Base-by-base conservation (phyloP, 2,113 vertebrate genomes). In the Setophaga kirtlandii region DNA sequence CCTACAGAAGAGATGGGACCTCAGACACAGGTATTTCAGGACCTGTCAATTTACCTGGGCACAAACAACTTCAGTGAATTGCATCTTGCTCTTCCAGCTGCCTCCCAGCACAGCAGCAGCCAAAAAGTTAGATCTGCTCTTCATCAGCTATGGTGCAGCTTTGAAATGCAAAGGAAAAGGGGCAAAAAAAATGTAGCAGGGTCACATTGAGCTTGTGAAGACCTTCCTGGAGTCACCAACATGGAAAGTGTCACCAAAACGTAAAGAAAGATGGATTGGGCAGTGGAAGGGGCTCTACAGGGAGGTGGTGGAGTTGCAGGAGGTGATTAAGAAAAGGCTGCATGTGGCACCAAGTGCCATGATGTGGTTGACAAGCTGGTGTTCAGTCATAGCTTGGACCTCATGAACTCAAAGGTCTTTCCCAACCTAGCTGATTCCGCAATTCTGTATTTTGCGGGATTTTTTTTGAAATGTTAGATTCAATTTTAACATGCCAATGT, bases 121-220 rank as follows among this genome's bases (percentile, higher is more conserved):
- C 27, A 24, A 6, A 6, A 11, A 3, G 30, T 31, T 13, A 15
- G 16, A 35, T 19, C 0, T 53, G 20, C 28, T 41, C 18, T 39
- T 13, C 12, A 4, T 31, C 14, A 47, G 15, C 19, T 11, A 12
- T 0, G 0, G 9, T 10, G 23, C 8, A 47, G 9, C 35, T 47
- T 44, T 28, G 22, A 70, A 78, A 87, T 47, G 3, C 23, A 39
- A 55, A 86, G 44, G 5, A n/a, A 74, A 64, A 71, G 46, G 35
- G 17, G 10, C 6, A 21, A 56, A 23, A 55, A 23, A 22, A 9
- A 9, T 5, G 17, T 33, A 59, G 22, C 9, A 30, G 21, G 23
- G 11, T 7, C 15, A 19, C 1, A 0, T 5, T 33, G 16, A 33
- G 30, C 6, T 11, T 6, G 46, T 11, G 11, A 73, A 46, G 42